Evolutionary conservation across 2,888 invertebrate genomes (phyloP), one percentile per base, ranked within the genome.

Genomic region (Crepidodera aurea): DNA sequence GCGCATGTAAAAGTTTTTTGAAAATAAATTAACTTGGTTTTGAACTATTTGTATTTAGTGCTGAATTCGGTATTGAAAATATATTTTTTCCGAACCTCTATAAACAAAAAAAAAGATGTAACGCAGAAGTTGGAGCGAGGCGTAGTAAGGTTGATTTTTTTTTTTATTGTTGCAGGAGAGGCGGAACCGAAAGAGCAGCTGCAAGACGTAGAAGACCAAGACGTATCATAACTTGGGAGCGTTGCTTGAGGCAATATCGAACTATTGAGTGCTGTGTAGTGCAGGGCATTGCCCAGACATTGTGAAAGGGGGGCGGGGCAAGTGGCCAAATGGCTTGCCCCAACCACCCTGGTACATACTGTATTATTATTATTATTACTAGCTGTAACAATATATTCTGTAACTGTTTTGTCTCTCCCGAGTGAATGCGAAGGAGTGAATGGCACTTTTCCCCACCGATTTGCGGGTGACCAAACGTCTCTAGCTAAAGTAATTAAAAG

Each of bases 151-250:
- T n/a, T n/a, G n/a, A n/a, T n/a, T n/a, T n/a, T n/a, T n/a, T n/a
- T 22, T 53, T 6, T 59, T 48, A 27, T 48, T 16, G 16, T 48
- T 48, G 46, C 83, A 93, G 94, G 91, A 79, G 94, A 94, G 81
- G 90, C 91, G 72, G 94, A 95, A 84, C 92, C 91, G 79, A 94
- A 94, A 84, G 93, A 93, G 83, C 90, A 91, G 83, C 88, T 93
- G 82, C 93, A 94, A 83, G 96, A 96, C 83, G 93, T 90, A 80
- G 95, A 96, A 83, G 94, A 94, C 84, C 94, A 95, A 85, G 95
- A 95, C 85, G 94, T 94, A 84, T 94, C 94, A 91, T 94, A 94
- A 94, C 79, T 77, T 76, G 73, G 72, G 65, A 67, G 67, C 65
- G 65, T 62, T 63, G 65, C 62, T 57, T 50, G 57, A 63, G 66